phyloP scores from a whole-genome alignment of 2,888 invertebrate species.

The Megastigmus dorsalis region DNA sequence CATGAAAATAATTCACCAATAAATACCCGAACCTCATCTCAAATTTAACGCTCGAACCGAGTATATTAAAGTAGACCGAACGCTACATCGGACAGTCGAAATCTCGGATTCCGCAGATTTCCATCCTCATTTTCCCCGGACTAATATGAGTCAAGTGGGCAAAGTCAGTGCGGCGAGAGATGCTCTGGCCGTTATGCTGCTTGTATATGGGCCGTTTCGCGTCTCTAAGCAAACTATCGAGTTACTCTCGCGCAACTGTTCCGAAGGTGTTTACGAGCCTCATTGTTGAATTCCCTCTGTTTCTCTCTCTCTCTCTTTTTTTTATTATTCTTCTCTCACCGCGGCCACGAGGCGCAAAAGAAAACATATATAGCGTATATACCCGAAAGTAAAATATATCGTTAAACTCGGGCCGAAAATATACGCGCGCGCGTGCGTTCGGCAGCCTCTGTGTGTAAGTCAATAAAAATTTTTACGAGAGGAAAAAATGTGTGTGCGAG shows the following conservation, averaged over 20 bases:
- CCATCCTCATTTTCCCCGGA: too few species aligned
- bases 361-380: background rate
- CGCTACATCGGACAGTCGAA: too few species aligned
- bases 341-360: background rate
- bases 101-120: too few species aligned
- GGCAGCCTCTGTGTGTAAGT: background rate
- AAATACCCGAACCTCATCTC: too few species aligned
- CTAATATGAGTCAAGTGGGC: too few species aligned
- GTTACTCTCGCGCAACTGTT: slow-evolving; percentile 14
- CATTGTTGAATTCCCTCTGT: slow-evolving; percentile 18
- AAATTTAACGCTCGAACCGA: too few species aligned
- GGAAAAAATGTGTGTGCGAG: too few species aligned
- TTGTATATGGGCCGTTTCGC: background rate
- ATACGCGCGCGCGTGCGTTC: background rate
- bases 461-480: slow-evolving; percentile 33
- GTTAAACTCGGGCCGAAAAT: slow-evolving; percentile 26
- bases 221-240: slow-evolving; percentile 46
- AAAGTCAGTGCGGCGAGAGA: too few species aligned
- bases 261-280: slow-evolving; percentile 34
- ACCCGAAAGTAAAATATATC: slow-evolving; percentile 1
- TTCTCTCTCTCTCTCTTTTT: too few species aligned
- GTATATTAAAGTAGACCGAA: too few species aligned
- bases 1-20: too few species aligned
- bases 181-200: too few species aligned
- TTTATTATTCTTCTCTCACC: slow-evolving; percentile 10